A percentile compares a stretch with the other conserved stretches of the same genome.
Evolutionary conservation across 2,797 vertebrate genomes (phyloP).

Genomic region (Eulemur rubriventer): DNA sequence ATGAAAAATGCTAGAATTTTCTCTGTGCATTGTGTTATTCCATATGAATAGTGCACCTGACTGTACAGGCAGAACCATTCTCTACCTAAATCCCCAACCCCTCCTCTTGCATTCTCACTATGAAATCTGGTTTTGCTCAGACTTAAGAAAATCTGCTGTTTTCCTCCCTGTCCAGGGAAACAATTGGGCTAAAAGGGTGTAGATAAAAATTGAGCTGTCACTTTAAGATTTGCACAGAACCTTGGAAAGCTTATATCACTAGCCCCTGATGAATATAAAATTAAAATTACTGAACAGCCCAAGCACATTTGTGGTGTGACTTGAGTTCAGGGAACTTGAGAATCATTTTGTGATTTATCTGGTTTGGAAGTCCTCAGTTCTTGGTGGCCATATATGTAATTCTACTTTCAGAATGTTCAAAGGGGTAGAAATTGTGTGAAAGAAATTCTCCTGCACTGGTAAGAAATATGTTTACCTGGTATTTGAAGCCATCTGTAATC

Average conservation of each 20-base stretch:
- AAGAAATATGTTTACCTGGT: not conserved
- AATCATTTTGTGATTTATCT: not conserved
- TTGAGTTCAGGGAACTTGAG: not conserved
- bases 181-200: not conserved
- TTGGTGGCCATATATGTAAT: not conserved
- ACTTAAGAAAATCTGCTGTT: not conserved
- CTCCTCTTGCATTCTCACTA: not conserved
- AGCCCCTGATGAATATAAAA: not conserved
- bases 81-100: not conserved
- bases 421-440: not conserved
- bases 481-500: not conserved
- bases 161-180: not conserved
- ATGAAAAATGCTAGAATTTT: slow-evolving; percentile 12
- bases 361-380: not conserved
- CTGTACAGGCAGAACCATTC: not conserved
- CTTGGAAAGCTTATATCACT: not conserved
- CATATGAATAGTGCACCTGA: not conserved
- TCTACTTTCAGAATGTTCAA: not conserved
- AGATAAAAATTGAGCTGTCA: not conserved
- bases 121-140: not conserved
- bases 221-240: not conserved
- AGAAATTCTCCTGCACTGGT: not conserved
- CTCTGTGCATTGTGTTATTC: not conserved
- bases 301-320: not conserved
- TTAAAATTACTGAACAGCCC: not conserved